A percentile compares a stretch with the other conserved stretches of the same genome.
Conservation (phyloP, 2,113 vertebrate genomes). For the Phylloscopus trochiloides region DNA sequence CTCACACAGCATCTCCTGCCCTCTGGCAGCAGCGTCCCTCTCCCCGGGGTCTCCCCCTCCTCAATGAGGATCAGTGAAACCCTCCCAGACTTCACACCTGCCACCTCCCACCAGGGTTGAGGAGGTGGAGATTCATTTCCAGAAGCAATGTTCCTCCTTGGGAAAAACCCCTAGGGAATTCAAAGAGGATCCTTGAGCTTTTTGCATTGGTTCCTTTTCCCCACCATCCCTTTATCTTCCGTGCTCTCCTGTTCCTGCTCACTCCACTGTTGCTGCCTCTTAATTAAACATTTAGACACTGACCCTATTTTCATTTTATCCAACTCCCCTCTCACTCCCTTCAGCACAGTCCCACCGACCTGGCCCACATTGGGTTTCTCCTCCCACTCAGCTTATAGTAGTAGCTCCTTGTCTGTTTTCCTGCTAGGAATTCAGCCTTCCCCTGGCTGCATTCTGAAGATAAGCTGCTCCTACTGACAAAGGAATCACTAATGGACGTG, state of each 20-base stretch:
- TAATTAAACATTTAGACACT: background rate
- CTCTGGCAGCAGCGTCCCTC: background rate
- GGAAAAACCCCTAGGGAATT: background rate
- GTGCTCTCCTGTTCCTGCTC: background rate
- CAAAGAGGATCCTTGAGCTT: background rate
- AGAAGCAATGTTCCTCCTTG: background rate
- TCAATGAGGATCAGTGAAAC: background rate
- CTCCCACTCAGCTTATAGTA: background rate
- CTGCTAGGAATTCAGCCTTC: background rate
- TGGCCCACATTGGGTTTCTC: background rate
- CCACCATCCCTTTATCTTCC: background rate
- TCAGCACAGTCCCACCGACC: background rate
- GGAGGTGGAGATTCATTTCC: background rate
- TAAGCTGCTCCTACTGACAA: conserved; percentile 25
- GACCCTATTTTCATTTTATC: background rate
- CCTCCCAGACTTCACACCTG: background rate
- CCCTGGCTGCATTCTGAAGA: background rate
- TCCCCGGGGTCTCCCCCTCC: background rate
- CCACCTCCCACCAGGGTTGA: background rate
- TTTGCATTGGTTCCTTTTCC: background rate
- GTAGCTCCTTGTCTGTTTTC: background rate
- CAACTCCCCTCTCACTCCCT: background rate
- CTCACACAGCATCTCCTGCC: background rate
- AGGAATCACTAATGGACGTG: conserved; percentile 14
- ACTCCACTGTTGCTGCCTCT: background rate